Evolutionary conservation across 2,797 vertebrate species (phyloP), one percentile per base, ranked within the genome.

Genomic region (Gallinago stenura): DNA sequence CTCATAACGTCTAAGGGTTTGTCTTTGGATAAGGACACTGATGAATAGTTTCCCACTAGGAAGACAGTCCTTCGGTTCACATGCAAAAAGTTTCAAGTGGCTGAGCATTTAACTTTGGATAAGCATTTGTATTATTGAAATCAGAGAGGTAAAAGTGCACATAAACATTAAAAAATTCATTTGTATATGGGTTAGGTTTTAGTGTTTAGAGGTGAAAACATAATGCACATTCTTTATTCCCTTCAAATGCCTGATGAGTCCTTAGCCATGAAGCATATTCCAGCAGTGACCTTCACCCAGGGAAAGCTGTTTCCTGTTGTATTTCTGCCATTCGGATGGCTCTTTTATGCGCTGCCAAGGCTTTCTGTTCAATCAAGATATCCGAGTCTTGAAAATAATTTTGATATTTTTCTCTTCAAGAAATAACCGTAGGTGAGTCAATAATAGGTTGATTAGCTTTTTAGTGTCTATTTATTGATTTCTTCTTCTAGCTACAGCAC

Each of bases 371-470:
- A 81, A 11, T 78, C 76, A 72, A 79, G 79, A 21, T 56, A 78
- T 33, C 17, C 5, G 45, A 80, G 13, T 79, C 58, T 75, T 87
- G 84, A 80, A 90, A 92, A 83, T 41, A 4, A 3, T 68, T 61
- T 83, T 73, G 46, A 28, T 89, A 86, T 60, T 88, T 93, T 83
- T 64, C 54, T 90, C 57, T 91, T 91, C 2, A 87, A 90, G 89
- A 91, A 70, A 58, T 31, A 83, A 37, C 39, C 4, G 2, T 50
- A 68, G 14, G 8, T 72, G 56, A 86, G 50, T 81, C 89, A 92
- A 75, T 92, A 93, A 83, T 12, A 68, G 54, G 61, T 69, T 83
- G 72, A 87, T 92, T 81, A 65, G 7, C n/a, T 93, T 93, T 94
- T 76, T 58, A 86, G 51, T 69, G n/a, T 81, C 65, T 93, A 7